These are phyloP conservation scores for Chaetogeoica ovagalla DNA, from an alignment of 2,888 invertebrate species.

Conservation along the genomic window DNA sequence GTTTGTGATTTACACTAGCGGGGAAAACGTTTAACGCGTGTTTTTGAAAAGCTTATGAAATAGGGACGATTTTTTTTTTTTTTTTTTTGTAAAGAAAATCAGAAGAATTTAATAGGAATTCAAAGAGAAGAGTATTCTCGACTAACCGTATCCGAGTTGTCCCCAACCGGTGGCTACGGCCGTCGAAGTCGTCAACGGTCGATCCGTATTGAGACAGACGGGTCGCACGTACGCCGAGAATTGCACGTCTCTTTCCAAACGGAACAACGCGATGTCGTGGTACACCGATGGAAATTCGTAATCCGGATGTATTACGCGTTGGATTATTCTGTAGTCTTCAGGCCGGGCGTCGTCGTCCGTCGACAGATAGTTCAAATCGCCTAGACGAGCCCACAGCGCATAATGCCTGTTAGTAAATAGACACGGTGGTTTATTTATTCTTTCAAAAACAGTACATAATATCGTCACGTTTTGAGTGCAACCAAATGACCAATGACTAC, in stretches of 20 bases:
- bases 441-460: too few relatives aligned
- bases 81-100: too few relatives aligned
- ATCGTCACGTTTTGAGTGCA: too few relatives aligned
- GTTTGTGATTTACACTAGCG: too few relatives aligned
- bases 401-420: background rate
- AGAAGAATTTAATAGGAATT: too few relatives aligned
- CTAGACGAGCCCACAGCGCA: constrained; percentile 56
- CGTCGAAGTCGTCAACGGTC: background rate
- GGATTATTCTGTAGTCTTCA: constrained; percentile 62
- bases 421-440: background rate
- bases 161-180: constrained; percentile 25
- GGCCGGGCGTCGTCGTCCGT: constrained; percentile 62
- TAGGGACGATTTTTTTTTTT: too few relatives aligned
- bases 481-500: too few relatives aligned
- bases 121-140: too few relatives aligned
- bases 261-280: constrained; percentile 71
- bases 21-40: too few relatives aligned
- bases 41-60: too few relatives aligned
- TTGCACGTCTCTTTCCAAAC: constrained; percentile 62
- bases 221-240: constrained; percentile 23
- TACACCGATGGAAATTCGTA: constrained; percentile 65
- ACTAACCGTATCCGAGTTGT: background rate
- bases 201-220: constrained; percentile 1
- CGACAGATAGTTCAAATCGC: constrained; percentile 56
- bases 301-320: constrained; percentile 64